phyloP scores from a whole-genome alignment of 2,113 vertebrate species.

The Macquaria australasica region DNA sequence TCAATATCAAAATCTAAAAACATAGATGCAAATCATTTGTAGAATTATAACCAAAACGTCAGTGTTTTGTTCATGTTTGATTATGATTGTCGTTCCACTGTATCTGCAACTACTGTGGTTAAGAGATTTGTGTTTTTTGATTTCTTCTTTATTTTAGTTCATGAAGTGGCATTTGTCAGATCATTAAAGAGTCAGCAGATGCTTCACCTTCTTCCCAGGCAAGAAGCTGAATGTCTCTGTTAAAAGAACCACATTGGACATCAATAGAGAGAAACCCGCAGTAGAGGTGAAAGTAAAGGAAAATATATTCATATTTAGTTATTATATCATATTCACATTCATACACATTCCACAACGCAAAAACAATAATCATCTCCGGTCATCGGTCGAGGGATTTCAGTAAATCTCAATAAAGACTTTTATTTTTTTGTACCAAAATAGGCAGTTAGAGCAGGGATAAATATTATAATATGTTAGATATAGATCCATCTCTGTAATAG shows the following conservation, averaged over 20 bases:
- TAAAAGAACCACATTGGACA: conserved; percentile 25
- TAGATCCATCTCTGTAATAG: conserved; percentile 89
- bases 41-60: no score
- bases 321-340: conserved; percentile 76
- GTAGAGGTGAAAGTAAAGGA: conserved; percentile 84
- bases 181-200: neutral
- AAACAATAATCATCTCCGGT: conserved; percentile 87
- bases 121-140: neutral
- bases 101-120: neutral
- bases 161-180: neutral
- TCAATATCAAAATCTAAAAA: neutral
- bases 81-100: neutral
- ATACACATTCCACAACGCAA: conserved; percentile 88
- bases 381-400: conserved; percentile 87
- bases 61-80: neutral
- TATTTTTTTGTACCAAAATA: conserved; percentile 98
- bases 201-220: neutral
- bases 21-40: neutral
- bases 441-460: conserved; percentile 98
- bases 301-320: conserved; percentile 84
- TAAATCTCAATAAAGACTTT: conserved; percentile 94
- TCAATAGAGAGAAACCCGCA: conserved; percentile 42
- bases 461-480: conserved; percentile 92
- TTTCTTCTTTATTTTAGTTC: neutral
- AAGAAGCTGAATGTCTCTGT: neutral